Base-by-base conservation (phyloP, 1,140 invertebrate genomes). In the Leptopilina clavipes region DNA sequence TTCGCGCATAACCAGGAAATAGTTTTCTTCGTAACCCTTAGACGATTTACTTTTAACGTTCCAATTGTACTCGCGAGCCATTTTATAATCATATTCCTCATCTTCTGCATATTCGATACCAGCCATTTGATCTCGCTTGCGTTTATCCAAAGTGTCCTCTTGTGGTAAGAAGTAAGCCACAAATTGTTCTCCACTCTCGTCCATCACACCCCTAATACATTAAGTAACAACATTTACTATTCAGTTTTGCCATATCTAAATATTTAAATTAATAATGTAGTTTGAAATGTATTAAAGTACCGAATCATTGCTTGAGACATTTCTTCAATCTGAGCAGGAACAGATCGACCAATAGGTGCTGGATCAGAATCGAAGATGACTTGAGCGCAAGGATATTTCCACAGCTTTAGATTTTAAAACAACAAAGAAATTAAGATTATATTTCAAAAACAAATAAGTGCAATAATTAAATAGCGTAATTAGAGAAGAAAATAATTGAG, bases 271-370 rank as follows among this genome's bases (percentile, higher is more conserved):
- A n/a, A n/a, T n/a, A n/a, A 8, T 14, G n/a, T 52, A 1, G 14
- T 19, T 31, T 6, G 5, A 54, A 19, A 19, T 17, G n/a, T n/a
- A n/a, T 54, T 10, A 59, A 71, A 59, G 83, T 86, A 95, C 94
- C 97, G 93, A 90, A 99, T 99, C 97, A 99, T 98, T 83, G 98
- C 98, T 91, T 99, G 97, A 37, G 97, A 98, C 97, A 99, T 99
- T 91, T 98, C 97, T 91, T 99, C 97, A 83, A 97, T 94, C 86
- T 98, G 96, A 48, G 95, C 95, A 45, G 95, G 93, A 70, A 96
- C 92, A 84, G 95, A 93, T 81, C 96, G 94, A 72, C 96, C 95
- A 71, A 93, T 91, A 31, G 94, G 94, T 52, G 96, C 95, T 43
- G 98, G 98, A 92, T 99, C 98, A 7, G 97, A 97, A 89, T 99